Evolutionary conservation across 2,888 invertebrate species (phyloP).

Genomic region (Ochropleura plecta): DNA sequence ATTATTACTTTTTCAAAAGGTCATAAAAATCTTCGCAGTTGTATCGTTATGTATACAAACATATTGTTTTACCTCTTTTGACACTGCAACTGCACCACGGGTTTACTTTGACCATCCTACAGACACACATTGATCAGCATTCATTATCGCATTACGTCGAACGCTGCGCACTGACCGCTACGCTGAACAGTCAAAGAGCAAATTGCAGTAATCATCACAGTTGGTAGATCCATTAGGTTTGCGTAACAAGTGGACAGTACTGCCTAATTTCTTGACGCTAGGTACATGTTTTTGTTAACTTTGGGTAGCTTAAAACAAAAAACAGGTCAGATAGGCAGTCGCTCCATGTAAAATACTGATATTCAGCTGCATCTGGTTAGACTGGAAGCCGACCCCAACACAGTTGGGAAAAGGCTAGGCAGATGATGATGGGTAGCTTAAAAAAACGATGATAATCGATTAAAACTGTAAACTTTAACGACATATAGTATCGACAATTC

Average conservation of each 20-base stretch:
- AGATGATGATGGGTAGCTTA: no score
- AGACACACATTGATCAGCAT: constrained; percentile 17
- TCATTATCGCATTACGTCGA: constrained; percentile 38
- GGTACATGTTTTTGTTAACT: no score
- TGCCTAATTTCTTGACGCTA: neutral
- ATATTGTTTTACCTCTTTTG: neutral
- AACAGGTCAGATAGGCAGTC: no score
- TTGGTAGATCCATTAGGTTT: constrained; percentile 16
- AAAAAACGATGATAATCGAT: neutral
- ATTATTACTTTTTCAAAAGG: no score
- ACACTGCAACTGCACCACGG: neutral
- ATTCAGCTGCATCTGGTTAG: no score
- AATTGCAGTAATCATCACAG: constrained; percentile 40
- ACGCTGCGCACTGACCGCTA: constrained; percentile 29
- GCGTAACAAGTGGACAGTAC: neutral
- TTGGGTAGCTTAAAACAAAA: no score
- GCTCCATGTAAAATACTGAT: no score
- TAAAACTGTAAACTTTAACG: neutral
- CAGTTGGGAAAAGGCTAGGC: no score
- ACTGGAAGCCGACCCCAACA: no score
- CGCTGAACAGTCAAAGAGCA: constrained; percentile 26
- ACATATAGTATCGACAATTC: no score
- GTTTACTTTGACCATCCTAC: constrained; percentile 9
- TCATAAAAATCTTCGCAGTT: no score
- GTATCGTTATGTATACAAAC: no score